phyloP scores from a whole-genome alignment of 64 coral and sea anemone genomes.

The Montipora capricornis region DNA sequence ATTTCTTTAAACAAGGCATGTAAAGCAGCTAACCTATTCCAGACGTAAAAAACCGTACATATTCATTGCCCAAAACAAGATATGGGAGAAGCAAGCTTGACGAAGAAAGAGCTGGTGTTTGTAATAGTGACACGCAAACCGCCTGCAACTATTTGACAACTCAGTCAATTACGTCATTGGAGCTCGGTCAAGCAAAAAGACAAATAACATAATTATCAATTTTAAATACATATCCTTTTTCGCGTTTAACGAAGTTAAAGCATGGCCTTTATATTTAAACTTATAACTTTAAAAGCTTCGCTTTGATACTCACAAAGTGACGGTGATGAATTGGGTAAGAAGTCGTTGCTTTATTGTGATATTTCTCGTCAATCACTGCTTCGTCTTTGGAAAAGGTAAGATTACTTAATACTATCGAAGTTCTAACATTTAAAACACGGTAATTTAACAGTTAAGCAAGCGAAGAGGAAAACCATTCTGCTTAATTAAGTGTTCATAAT shows the following conservation, averaged over 20 bases:
- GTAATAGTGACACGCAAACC: not conserved
- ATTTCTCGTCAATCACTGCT: not conserved
- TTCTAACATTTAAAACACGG: not conserved
- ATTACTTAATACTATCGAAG: not conserved
- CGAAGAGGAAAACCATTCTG: not conserved
- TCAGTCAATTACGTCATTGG: slow-evolving; percentile 50
- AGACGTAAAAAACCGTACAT: too few species aligned
- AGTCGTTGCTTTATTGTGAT: not conserved
- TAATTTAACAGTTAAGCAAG: not conserved
- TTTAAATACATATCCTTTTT: not conserved
- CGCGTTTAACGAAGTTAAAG: slow-evolving; percentile 13
- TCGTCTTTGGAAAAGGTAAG: slow-evolving; percentile 30
- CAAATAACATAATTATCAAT: slow-evolving; percentile 19
- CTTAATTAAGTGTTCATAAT: slow-evolving; percentile 15
- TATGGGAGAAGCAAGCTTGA: not conserved
- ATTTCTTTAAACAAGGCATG: too few species aligned
- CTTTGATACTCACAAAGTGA: not conserved
- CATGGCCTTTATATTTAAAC: slow-evolving; percentile 30
- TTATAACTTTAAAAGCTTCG: not conserved
- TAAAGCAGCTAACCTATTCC: too few species aligned
- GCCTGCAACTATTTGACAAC: not conserved
- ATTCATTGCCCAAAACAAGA: not conserved
- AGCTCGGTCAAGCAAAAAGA: not conserved
- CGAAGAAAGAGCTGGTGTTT: not conserved
- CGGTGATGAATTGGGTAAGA: not conserved